Evolutionary conservation across 92 coral and sea anemone genomes (phyloP), one percentile per base, ranked within the genome.

Genomic region (Epizoanthus rinbou): DNA sequence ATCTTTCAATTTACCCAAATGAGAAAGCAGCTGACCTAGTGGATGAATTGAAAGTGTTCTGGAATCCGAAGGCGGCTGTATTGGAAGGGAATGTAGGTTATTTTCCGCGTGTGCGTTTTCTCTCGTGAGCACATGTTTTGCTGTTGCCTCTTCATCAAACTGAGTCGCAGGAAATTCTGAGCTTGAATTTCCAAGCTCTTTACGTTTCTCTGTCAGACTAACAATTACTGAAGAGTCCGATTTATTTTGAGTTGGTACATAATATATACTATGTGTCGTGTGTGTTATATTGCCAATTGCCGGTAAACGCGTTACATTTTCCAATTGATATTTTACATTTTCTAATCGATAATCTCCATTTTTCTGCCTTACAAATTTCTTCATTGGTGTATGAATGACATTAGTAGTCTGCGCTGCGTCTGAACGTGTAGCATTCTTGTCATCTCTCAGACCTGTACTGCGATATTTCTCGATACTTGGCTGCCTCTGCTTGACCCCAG

Each of bases 31-130:
- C 25, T 63, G 82, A 0, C 82, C 82, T 0, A 78, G 69, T 14
- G 82, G 82, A 22, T 78, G 82, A 13, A 78, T 47, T 63, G 82
- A 78, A 39, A 57, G n/a, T 21, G 69, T 58, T 54, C 17, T 58
- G 39, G 81, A 76, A 13, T 22, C 5, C 28, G 43, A 59, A 14
- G 57, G 19, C 22, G 21, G 22, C 2, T 47, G 57, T 22, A 21
- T 43, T 39, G 25, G 52, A 57, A 37, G 13, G 16, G 53, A 13
- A n/a, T 16, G 33, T 24, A 4, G 19, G 4, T 7, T 64, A 25
- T 31, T 24, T 9, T 53, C 8, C 14, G 69, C 58, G 1, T 16
- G 68, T 9, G 18, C 69, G 28, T 16, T 64, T 41, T 6, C 41
- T 22, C 47, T 58, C 60, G 4, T 21, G 4, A 1, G 16, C 16